Evolutionary conservation across 2,113 vertebrate species (phyloP), one percentile per base, ranked within the genome.

Genomic region (Aptenodytes forsteri): DNA sequence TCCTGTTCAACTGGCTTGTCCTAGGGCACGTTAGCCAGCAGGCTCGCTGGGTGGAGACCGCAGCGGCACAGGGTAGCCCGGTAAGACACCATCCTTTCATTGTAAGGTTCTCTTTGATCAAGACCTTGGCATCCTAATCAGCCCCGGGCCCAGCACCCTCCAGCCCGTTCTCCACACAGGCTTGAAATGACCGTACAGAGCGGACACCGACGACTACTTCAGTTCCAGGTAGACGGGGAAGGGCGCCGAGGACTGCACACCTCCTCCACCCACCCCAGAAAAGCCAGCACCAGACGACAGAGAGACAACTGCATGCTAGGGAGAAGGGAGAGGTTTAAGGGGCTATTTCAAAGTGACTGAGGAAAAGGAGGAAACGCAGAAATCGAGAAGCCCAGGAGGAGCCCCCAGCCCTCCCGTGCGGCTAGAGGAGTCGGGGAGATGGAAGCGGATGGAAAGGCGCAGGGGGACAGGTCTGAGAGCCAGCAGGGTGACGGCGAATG

Each of bases 171-270:
- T 22, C 25, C 59, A 8, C 26, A 4, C 38, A 5, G 80, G 27
- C 27, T 44, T 10, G 56, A 83, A 49, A 42, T 0, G 46, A 6
- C 66, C 4, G 15, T 0, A 8, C 17, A 3, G 66, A 50, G 82
- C 92, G 56, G 77, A 49, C 49, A 14, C 15, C 0, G 2, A n/a
- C 1, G 0, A 7, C 40, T 2, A 3, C 2, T 38, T 3, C 19
- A 26, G 65, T 23, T 44, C 62, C 67, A 69, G 47, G 29, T 0
- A 16, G 14, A 17, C 0, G 5, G 42, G 67, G 32, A 59, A 34
- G 66, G 86, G 55, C 4, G 1, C 36, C 2, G 50, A 69, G 67
- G 58, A 26, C 16, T 30, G 65, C 16, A 30, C 44, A 16, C 9
- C 78, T 58, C 12, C 78, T 56, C 62, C 81, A 52, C 12, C 64